phyloP scores from a whole-genome alignment of 2,113 vertebrate genomes.

The Dipodomys ordii region DNA sequence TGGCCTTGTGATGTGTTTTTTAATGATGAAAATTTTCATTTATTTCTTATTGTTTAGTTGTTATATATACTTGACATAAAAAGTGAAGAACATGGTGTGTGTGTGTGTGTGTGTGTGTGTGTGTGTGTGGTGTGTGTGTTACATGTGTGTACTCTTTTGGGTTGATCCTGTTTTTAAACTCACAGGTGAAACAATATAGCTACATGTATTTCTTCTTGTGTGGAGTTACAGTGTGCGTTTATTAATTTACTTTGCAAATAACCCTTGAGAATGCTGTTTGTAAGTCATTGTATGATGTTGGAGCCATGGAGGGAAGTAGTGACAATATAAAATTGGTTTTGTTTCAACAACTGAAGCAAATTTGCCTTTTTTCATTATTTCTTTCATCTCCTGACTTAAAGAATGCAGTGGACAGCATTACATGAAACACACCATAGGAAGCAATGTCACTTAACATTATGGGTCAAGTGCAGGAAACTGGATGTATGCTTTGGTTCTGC shows the following conservation, averaged over 20 bases:
- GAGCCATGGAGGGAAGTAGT: not conserved
- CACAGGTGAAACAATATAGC: not conserved
- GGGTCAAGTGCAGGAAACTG: not conserved
- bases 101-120: not conserved
- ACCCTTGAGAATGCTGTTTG: not conserved
- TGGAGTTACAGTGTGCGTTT: not conserved
- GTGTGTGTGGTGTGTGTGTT: not conserved
- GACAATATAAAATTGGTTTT: not conserved
- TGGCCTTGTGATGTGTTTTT: no score
- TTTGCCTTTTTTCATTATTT: not conserved
- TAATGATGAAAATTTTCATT: not conserved
- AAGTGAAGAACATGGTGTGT: not conserved
- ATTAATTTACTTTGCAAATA: not conserved
- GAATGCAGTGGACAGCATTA: not conserved
- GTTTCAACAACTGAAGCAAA: not conserved
- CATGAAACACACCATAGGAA: not conserved
- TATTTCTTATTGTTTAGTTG: not conserved
- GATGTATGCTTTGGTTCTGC: not conserved
- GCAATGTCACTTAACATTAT: not conserved
- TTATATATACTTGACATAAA: not conserved
- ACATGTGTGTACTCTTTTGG: not conserved
- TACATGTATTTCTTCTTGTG: not conserved
- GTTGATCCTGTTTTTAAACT: not conserved
- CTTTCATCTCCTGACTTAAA: slow-evolving; percentile 8
- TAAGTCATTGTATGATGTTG: not conserved